A percentile compares a stretch with the other conserved stretches of the same genome.
Conservation (phyloP, 2,797 vertebrate species). For the Danio kyathit region DNA sequence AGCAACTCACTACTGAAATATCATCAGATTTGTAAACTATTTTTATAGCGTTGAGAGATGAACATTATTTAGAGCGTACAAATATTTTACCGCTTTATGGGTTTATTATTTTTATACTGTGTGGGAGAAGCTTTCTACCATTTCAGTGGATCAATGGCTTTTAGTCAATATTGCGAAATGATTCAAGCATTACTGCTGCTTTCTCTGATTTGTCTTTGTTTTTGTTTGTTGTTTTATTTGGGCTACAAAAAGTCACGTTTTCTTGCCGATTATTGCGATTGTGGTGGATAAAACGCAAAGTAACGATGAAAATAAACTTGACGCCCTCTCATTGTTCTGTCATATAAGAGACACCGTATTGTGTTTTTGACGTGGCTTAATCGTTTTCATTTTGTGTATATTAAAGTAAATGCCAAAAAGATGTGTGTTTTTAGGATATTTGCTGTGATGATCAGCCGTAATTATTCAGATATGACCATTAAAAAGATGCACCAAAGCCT, state of each 20-base stretch:
- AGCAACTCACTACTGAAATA: constrained; percentile 76
- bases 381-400: constrained; percentile 33
- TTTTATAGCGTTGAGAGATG: constrained; percentile 79
- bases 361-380: constrained; percentile 17
- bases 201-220: not conserved
- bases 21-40: constrained; percentile 84
- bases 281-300: not conserved
- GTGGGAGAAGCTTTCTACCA: constrained; percentile 72
- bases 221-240: not conserved
- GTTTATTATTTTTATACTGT: constrained; percentile 71
- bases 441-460: not conserved
- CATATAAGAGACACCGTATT: constrained; percentile 9
- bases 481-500: constrained; percentile 60
- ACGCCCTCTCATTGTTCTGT: not conserved
- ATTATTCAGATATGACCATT: not conserved
- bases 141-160: constrained; percentile 59
- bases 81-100: constrained; percentile 71
- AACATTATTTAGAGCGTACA: constrained; percentile 75
- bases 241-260: not conserved
- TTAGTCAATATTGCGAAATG: not conserved
- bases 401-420: not conserved
- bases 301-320: not conserved
- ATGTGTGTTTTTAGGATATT: not conserved
- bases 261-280: not conserved
- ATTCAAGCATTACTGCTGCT: not conserved